Percentiles rank a stretch among this genome's conserved stretches.
phyloP scores from a whole-genome alignment of 2,888 invertebrate species.

The Pyrochroa serraticornis region DNA sequence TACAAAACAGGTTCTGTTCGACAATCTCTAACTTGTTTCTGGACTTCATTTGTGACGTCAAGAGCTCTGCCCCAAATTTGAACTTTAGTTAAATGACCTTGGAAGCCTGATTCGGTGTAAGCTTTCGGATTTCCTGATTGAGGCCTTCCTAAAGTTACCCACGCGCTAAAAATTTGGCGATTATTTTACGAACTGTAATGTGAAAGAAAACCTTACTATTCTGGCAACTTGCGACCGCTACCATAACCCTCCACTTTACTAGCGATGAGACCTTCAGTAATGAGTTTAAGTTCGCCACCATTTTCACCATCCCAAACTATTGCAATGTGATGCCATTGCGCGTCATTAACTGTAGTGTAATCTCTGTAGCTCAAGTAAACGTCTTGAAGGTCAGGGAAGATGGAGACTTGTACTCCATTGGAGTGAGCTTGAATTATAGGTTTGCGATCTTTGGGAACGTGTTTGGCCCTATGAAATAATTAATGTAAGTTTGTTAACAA shows the following conservation, averaged over 20 bases:
- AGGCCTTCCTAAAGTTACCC: constrained; percentile 91
- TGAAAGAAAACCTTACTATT: constrained; percentile 68
- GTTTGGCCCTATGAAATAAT: constrained; percentile 69
- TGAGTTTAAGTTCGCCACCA: constrained; percentile 84
- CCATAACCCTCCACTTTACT: constrained; percentile 91
- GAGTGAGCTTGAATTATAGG: constrained; percentile 91
- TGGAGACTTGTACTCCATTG: constrained; percentile 88
- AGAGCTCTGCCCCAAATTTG: constrained; percentile 93
- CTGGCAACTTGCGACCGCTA: constrained; percentile 78
- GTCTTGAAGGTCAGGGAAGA: constrained; percentile 87
- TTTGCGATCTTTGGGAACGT: constrained; percentile 76
- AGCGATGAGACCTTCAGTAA: constrained; percentile 95
- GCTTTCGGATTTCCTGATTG: constrained; percentile 80
- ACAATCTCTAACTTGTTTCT: constrained; percentile 92
- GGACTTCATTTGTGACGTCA: constrained; percentile 90
- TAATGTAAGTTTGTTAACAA: neutral
- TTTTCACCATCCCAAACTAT: constrained; percentile 92
- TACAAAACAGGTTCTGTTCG: constrained; percentile 90
- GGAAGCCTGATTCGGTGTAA: constrained; percentile 91
- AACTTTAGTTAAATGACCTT: constrained; percentile 91
- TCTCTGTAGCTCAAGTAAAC: constrained; percentile 89
- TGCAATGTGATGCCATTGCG: constrained; percentile 95
- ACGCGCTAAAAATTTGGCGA: constrained; percentile 68
- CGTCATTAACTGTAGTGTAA: constrained; percentile 92
- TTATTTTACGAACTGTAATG: neutral